Base-by-base conservation (phyloP, 2,797 vertebrate species). In the Syndactyla subalaris region DNA sequence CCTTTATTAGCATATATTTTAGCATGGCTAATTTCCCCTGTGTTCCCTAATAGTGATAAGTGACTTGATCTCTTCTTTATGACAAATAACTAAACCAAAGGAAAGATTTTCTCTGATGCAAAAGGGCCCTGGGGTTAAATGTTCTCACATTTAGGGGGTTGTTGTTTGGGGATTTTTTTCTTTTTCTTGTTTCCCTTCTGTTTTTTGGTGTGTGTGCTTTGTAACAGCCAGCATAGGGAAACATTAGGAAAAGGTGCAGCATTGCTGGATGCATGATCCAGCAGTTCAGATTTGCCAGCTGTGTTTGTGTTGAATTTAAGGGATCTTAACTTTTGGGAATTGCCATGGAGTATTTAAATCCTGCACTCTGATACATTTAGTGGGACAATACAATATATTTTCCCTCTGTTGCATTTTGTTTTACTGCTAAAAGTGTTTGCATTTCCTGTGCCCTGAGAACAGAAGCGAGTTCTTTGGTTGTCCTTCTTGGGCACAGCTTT, bases 1-100 rank as follows among this genome's bases (percentile, higher is more conserved):
- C 95, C 95, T 97, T 96, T 97, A 96, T 97, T 97, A 96, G 93
- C 97, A 92, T 87, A 88, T 97, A 95, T 97, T 96, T 97, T 95
- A 96, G 93, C 97, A 97, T 91, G 92, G 96, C 96, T 97, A 81
- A 96, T 97, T 98, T 98, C 97, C 97, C 96, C 97, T 97, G 97
- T 97, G 96, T 96, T 97, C 96, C 81, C 24, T 97, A 90, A 68
- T 55, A 78, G 59, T 78, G 89, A 94, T 90, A 83, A 95, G 96
- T 93, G 91, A 90, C 94, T 94, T 71, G 79, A 81, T 73, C 84
- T 85, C 96, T 88, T 94, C 91, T 90, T 93, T 91, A 14, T 91
- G 86, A 96, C 82, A 86, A 92, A 75, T 88, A 74, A 81, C 76
- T 72, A 65, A 85, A 67, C 71, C 36, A 61, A 94, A 92, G 84